Conservation (phyloP, 2,888 invertebrate species). For the Thereva unica region DNA sequence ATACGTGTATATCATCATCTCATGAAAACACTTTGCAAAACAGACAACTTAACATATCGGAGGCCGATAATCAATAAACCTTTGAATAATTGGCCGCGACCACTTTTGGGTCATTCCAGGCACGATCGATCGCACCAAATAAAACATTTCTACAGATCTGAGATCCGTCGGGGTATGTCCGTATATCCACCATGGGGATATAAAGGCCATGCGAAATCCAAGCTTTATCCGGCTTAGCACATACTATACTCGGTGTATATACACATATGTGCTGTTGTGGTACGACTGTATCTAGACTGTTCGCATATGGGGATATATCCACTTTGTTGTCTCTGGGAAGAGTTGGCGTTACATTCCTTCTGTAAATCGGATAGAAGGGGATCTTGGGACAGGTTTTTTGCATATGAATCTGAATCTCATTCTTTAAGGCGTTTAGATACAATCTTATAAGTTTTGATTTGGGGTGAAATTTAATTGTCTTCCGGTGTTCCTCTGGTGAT, state of each 20-base stretch:
- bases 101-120: slow-evolving; percentile 41
- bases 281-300: too few species aligned
- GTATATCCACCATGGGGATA: neutral
- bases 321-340: neutral
- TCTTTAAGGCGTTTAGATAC: neutral
- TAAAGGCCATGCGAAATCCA: slow-evolving; percentile 4
- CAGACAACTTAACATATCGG: slow-evolving; percentile 38
- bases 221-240: neutral
- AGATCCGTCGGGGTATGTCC: slow-evolving; percentile 12
- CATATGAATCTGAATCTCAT: slow-evolving; percentile 30
- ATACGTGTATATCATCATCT: slow-evolving; percentile 5
- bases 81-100: slow-evolving; percentile 41
- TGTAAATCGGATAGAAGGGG: slow-evolving; percentile 5
- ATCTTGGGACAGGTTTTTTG: slow-evolving; percentile 13
- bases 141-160: slow-evolving; percentile 32
- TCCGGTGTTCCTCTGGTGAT: neutral
- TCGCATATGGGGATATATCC: too few species aligned
- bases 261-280: too few species aligned
- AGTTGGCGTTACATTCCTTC: slow-evolving; percentile 16
- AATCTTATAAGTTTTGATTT: slow-evolving; percentile 4
- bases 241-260: neutral
- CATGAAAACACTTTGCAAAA: slow-evolving; percentile 33
- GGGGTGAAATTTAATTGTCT: slow-evolving; percentile 27
- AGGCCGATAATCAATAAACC: slow-evolving; percentile 38
- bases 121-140: slow-evolving; percentile 40